Evolutionary conservation across 2,888 invertebrate genomes (phyloP).

Genomic region (Dione juno): DNA sequence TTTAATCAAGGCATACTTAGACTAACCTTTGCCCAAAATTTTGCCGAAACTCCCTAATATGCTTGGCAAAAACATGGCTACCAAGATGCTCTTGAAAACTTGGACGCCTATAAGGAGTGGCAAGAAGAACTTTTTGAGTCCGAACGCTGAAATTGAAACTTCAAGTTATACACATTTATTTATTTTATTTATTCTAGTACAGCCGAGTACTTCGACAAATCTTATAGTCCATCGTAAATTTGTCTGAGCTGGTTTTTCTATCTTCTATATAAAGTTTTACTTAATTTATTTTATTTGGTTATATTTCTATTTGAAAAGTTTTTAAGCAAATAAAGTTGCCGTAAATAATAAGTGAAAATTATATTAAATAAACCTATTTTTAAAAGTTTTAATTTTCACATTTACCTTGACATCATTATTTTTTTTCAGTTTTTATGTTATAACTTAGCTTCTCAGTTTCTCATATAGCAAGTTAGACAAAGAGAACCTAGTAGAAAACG

Average conservation of each 20-base stretch:
- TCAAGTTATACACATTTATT: neutral
- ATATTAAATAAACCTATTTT: no score
- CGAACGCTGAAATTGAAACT: slow-evolving; percentile 85
- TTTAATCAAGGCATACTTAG: slow-evolving; percentile 41
- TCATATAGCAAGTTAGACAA: no score
- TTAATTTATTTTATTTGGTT: neutral
- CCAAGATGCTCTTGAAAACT: slow-evolving; percentile 90
- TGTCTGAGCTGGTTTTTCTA: neutral
- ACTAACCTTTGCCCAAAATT: slow-evolving; percentile 91
- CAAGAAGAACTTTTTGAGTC: slow-evolving; percentile 91
- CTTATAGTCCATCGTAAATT: neutral
- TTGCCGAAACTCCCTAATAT: slow-evolving; percentile 92
- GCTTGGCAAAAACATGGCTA: slow-evolving; percentile 93
- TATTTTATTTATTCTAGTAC: neutral
- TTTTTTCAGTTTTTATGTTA: no score
- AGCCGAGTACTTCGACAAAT: neutral
- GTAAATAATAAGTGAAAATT: no score
- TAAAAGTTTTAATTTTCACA: no score
- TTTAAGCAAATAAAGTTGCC: no score
- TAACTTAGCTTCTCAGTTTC: no score
- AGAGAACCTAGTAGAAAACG: no score
- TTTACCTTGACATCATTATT: no score
- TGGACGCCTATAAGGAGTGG: slow-evolving; percentile 92
- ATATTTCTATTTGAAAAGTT: no score
- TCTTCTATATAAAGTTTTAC: neutral